Evolutionary conservation across 1,140 invertebrate species (phyloP), one percentile per base, ranked within the genome.

Genomic region (Drosophila busckii): DNA sequence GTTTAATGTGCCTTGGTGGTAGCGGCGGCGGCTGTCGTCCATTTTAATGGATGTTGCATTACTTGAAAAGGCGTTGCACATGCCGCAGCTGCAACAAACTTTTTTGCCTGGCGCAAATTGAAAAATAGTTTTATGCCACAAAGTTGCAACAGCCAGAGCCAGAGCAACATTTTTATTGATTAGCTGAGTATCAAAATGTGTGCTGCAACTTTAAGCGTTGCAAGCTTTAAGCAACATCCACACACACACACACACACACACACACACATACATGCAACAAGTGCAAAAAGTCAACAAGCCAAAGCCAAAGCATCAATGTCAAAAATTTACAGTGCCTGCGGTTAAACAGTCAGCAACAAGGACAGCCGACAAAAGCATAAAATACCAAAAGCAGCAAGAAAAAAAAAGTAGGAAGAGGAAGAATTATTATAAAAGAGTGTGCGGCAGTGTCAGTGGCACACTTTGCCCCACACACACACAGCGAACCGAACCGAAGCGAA

Each of bases 31-130:
- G 49, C 52, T 70, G 66, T 54, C 66, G 31, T 31, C 32, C 41
- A 44, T 63, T 80, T 71, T 80, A 73, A 80, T 78, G 63, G 45
- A 69, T 68, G 73, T 80, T 80, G 73, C 68, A 78, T 68, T 78
- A 80, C 56, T 55, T 35, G 34, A 28, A 52, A 12, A 53, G 16
- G 20, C 58, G 34, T 28, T 38, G 22, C 38, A 31, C 32, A 31
- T 16, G 10, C 25, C 16, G 5, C 44, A 58, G 64, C 50, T 70
- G 64, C 35, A 26, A 38, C 12, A 52, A 60, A 78, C 78, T 35
- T 46, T 70, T 80, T 54, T 7, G 28, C 20, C 25, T 8, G 29
- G 23, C 26, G 59, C 56, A 82, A 80, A 80, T 82, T 82, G 75
- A 82, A 73, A 80, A 82, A 82, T 70, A 73, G 64, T 80, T 80